Evolutionary conservation across 2,888 invertebrate species (phyloP), one percentile per base, ranked within the genome.

Genomic region (Halictus ligatus): DNA sequence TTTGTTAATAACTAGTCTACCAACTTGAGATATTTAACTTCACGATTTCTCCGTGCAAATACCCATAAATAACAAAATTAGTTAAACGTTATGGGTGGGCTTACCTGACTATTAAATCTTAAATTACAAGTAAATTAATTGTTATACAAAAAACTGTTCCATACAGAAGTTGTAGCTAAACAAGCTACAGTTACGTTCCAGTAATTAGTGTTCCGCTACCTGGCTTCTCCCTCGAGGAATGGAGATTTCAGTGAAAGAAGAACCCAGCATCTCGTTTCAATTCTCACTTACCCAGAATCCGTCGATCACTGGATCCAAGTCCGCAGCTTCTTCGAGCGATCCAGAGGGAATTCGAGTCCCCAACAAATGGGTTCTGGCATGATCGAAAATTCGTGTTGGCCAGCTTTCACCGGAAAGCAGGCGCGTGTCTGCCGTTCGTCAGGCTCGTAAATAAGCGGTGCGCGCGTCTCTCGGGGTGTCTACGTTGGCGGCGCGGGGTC

Each of bases 401-500:
- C n/a, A 71, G 74, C 79, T 89, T 87, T 87, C 88, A 82, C 87
- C 87, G 85, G 74, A 83, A 84, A 75, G 58, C 25, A 48, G 69
- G 43, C 69, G 69, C 69, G 67, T 46, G 81, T 77, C 80, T 43
- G 77, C 18, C 21, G 40, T 0, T 40, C 29, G 54, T 18, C 40
- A 72, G 75, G 43, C 84, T 86, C 83, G 86, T 85, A 86, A 87
- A 83, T 85, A 86, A 83, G 8, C 73, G 40, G 40, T 54, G 54
- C 54, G 54, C 50, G 54, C 29, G 54, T 54, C n/a, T 69, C 69
- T 69, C 81, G 86, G 87, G 87, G 87, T 84, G 81, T 80, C 85
- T 80, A 84, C 86, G 88, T 84, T 84, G 86, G 84, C 88, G 87
- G 87, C 74, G 81, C n/a, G 40, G 40, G 40, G 40, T 35, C 86